A percentile compares a stretch with the other conserved stretches of the same genome.
These are phyloP conservation scores for Liolophura sinensis DNA, from an alignment of 1,140 invertebrate genomes.

Conservation along the genomic window DNA sequence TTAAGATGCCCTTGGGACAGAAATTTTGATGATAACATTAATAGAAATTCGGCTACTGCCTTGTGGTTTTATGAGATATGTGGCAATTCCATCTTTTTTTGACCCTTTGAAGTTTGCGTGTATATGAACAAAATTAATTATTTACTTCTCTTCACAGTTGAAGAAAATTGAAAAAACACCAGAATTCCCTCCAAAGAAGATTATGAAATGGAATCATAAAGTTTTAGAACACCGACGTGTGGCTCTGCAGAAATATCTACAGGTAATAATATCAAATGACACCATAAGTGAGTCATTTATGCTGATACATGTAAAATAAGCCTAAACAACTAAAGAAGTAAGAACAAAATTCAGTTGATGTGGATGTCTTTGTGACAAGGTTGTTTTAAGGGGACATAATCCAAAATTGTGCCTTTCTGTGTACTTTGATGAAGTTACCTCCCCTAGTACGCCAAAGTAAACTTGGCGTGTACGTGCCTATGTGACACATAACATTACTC, in stretches of 20 bases:
- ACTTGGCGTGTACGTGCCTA: too few species aligned
- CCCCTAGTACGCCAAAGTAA: too few species aligned
- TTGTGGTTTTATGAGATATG: constrained; percentile 6
- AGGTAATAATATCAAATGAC: constrained; percentile 55
- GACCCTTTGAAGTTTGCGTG: neutral
- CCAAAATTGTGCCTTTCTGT: too few species aligned
- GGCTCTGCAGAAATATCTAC: constrained; percentile 65
- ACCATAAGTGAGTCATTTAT: neutral
- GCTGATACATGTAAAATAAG: neutral
- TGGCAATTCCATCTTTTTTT: neutral
- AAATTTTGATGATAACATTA: too few species aligned
- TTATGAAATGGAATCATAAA: constrained; percentile 66
- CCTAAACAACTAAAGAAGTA: too few species aligned
- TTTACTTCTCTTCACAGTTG: constrained; percentile 43
- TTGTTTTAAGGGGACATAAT: constrained; percentile 15
- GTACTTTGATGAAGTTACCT: too few species aligned
- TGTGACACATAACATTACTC: too few species aligned
- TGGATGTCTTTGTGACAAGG: neutral
- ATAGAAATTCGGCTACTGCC: too few species aligned
- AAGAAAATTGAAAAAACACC: constrained; percentile 61
- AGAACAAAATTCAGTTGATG: neutral
- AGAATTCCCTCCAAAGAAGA: constrained; percentile 68
- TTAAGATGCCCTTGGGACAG: too few species aligned
- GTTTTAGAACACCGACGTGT: constrained; percentile 66
- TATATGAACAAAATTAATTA: neutral